phyloP scores from a whole-genome alignment of 2,888 invertebrate species.

The Pasiphila rectangulata region DNA sequence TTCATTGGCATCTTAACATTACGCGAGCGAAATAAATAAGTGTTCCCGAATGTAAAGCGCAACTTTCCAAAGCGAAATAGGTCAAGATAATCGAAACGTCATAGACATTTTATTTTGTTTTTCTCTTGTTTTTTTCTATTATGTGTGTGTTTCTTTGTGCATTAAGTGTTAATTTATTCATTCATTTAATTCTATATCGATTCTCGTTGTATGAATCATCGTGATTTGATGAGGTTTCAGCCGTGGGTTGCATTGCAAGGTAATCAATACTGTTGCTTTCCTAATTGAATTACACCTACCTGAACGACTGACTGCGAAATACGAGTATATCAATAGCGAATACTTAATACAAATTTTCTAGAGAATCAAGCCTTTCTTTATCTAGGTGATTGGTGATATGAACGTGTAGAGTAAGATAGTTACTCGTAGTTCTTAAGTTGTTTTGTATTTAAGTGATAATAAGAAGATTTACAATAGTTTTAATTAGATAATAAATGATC shows the following conservation, averaged over 20 bases:
- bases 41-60: background rate
- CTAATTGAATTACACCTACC: constrained; percentile 1
- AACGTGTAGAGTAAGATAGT: too few species aligned
- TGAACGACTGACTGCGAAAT: background rate
- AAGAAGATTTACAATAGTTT: too few species aligned
- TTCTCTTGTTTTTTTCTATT: too few species aligned
- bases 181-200: too few species aligned
- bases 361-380: background rate
- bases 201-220: constrained; percentile 5
- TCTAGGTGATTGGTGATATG: too few species aligned
- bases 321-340: background rate
- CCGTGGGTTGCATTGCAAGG: constrained; percentile 2
- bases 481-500: too few species aligned
- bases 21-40: too few species aligned
- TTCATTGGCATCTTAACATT: too few species aligned
- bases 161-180: too few species aligned
- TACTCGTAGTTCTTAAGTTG: too few species aligned
- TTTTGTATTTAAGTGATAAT: too few species aligned
- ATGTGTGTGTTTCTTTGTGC: too few species aligned
- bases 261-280: background rate
- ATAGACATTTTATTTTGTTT: background rate
- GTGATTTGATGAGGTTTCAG: constrained; percentile 2
- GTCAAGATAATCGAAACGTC: background rate
- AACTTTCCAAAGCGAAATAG: background rate
- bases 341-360: background rate